Evolutionary conservation across 1,140 invertebrate genomes (phyloP).

Genomic region (Wasmannia auropunctata): DNA sequence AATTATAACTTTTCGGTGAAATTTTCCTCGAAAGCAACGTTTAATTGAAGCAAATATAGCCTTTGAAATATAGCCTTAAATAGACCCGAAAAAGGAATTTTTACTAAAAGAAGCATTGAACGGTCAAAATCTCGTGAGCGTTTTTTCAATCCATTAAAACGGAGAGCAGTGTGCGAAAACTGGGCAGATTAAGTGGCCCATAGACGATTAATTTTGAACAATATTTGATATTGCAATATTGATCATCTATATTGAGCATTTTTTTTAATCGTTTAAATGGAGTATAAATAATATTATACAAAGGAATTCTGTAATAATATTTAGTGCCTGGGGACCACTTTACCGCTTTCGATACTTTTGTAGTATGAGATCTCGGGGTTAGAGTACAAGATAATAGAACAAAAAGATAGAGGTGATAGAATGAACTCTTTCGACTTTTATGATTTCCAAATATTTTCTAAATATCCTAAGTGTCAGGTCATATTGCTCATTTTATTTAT

Average conservation of each 20-base stretch:
- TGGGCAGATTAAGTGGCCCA: too few relatives aligned
- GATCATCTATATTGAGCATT: too few relatives aligned
- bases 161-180: background rate
- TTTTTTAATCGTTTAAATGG: too few relatives aligned
- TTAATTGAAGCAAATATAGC: too few relatives aligned
- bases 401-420: background rate
- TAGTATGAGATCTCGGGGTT: background rate
- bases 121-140: background rate
- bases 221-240: too few relatives aligned
- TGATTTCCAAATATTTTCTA: background rate
- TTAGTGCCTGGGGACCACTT: too few relatives aligned
- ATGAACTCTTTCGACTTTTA: conserved; percentile 29
- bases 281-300: too few relatives aligned
- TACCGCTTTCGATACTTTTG: background rate
- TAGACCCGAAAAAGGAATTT: background rate
- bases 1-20: too few relatives aligned
- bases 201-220: too few relatives aligned
- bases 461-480: background rate
- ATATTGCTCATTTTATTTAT: conserved; percentile 50
- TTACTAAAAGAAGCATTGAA: background rate
- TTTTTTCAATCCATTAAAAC: background rate
- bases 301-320: too few relatives aligned
- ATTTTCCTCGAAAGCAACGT: too few relatives aligned
- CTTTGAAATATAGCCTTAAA: too few relatives aligned
- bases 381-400: background rate